Base-by-base conservation (phyloP, 2,113 vertebrate genomes). In the Emydocephalus ijimae region DNA sequence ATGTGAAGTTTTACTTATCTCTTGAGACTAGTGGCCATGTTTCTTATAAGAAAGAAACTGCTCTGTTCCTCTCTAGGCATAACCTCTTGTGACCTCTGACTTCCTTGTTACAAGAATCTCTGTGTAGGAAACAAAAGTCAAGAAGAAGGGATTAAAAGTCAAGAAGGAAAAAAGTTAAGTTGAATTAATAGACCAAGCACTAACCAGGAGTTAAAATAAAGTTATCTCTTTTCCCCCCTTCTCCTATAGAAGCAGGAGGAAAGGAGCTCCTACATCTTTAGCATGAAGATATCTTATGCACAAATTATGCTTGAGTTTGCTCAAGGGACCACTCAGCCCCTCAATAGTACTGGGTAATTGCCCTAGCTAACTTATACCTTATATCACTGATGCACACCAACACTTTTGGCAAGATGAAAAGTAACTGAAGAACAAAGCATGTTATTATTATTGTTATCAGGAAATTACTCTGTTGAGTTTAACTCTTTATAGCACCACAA, bases 231-330 rank as follows among this genome's bases (percentile, higher is more conserved):
- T 5, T 1, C 45, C 26, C 39, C 93, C 26, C 4, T 54, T 7
- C 29, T 24, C 15, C 20, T 1, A 4, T 95, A 96, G 96, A 96
- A 90, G 93, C 94, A 92, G 93, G 92, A 91, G 88, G 92, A 94
- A 43, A 94, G 95, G 93, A 95, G 96, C 94, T 96, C 93, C 90
- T 96, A 95, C 93, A 96, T 96, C 95, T 95, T 97, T 96, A 96
- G 96, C 96, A 96, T 95, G 90, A 96, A 93, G 94, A 57, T 96
- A 95, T 96, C 96, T 98, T 97, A 97, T 97, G 96, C 96, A 97
- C 96, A 97, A 98, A 98, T 97, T 97, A 97, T 96, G 95, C 96
- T 94, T 97, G 97, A 96, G 96, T 97, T 97, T 97, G 96, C 97
- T 96, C 97, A 90, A 91, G 97, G 96, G 97, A 97, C 93, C 96